Base-by-base conservation (phyloP, 2,888 invertebrate species). In the Steromphala cineraria region DNA sequence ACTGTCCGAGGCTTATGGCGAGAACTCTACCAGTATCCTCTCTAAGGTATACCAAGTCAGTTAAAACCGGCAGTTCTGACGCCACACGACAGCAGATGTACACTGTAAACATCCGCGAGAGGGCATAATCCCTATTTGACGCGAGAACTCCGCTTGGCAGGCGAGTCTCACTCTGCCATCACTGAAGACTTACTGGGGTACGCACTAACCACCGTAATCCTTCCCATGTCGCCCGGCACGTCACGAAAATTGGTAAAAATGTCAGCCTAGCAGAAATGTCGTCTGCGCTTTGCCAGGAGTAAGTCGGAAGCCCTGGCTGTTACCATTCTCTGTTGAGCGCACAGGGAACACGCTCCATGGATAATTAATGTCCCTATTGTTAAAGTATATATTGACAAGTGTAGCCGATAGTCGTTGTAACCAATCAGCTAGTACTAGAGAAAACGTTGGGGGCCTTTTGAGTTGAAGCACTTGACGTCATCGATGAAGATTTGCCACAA, bases 351-450 rank as follows among this genome's bases (percentile, higher is more conserved):
- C 71, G 71, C 40, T 71, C 40, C 71, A 71, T 71, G 71, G 71
- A 71, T 71, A 71, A 71, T 71, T 71, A 71, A 71, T 71, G 71
- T 31, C 40, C 40, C 71, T 71, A 40, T 71, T 71, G 71, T 71
- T 71, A 71, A 71, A 71, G 36, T 71, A 71, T 71, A 40, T 71
- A 71, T 71, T 71, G 71, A 71, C 71, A 71, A 71, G 31, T n/a
- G 40, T 40, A 36, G 24, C 19, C 71, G 19, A 19, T 36, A 31
- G 19, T 71, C n/a, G 31, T 19, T 71, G 19, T 21, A 71, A 71
- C 71, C 71, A 71, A 40, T 71, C 40, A 40, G 71, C 28, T 40
- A 24, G 71, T 31, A 19, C 1, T n/a, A 19, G n/a, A 8, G 1
- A 19, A 71, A 36, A 36, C 36, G 40, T 71, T 71, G 10, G 40